These are phyloP conservation scores for Lamellibrachia columna DNA, from an alignment of 2,888 invertebrate genomes.

Conservation along the genomic window DNA sequence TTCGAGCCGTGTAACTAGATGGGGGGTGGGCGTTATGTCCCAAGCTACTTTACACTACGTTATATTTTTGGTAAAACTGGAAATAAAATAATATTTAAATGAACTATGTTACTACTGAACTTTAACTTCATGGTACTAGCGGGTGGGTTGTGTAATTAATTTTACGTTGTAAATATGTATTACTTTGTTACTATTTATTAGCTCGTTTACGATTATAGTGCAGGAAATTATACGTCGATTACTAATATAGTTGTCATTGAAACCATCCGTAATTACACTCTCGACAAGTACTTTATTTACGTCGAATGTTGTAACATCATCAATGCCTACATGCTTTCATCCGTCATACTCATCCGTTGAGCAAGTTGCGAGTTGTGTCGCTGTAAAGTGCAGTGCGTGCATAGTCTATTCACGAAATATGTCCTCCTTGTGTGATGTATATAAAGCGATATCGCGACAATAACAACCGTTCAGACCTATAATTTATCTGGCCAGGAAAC, in stretches of 20 bases:
- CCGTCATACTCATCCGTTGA: not conserved
- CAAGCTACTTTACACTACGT: too few relatives aligned
- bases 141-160: too few relatives aligned
- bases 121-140: too few relatives aligned
- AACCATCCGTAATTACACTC: not conserved
- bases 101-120: too few relatives aligned
- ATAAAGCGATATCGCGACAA: not conserved
- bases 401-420: not conserved
- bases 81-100: too few relatives aligned
- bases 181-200: too few relatives aligned
- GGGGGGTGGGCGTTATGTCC: too few relatives aligned
- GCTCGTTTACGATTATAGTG: not conserved
- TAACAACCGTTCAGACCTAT: not conserved
- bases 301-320: not conserved
- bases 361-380: not conserved
- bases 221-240: not conserved
- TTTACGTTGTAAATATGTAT: too few relatives aligned
- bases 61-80: too few relatives aligned
- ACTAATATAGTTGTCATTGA: not conserved
- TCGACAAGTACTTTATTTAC: not conserved
- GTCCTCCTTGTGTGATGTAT: not conserved
- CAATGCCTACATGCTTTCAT: not conserved
- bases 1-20: too few relatives aligned
- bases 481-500: not conserved
- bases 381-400: not conserved